Evolutionary conservation across 2,888 invertebrate species (phyloP).

Genomic region (Caenorhabditis virilis): DNA sequence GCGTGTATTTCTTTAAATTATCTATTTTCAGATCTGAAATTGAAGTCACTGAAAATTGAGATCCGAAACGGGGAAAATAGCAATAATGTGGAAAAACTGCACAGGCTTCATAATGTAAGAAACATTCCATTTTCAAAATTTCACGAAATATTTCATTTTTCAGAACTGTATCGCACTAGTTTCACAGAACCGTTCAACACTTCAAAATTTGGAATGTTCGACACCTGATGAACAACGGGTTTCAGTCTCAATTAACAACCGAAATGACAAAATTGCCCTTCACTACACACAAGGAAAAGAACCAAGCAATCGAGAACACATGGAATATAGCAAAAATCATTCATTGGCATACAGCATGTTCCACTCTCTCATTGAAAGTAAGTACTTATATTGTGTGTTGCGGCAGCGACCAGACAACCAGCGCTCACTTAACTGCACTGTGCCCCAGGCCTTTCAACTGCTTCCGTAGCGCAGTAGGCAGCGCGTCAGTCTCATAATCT

Average conservation of each 20-base stretch:
- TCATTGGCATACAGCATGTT: constrained; percentile 14
- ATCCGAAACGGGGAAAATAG: constrained; percentile 1
- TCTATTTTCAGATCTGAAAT: not conserved
- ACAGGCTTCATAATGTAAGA: not conserved
- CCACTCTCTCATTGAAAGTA: constrained; percentile 16
- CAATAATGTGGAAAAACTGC: not conserved
- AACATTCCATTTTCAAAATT: not conserved
- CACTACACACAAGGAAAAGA: constrained; percentile 11
- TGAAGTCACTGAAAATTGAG: constrained; percentile 1
- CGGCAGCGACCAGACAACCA: not conserved
- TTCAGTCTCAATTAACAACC: not conserved
- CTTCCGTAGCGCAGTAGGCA: constrained; percentile 56
- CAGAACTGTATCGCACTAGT: constrained; percentile 15
- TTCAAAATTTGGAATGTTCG: constrained; percentile 17
- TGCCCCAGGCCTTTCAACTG: not conserved
- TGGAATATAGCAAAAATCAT: constrained; percentile 7
- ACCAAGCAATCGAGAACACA: not conserved
- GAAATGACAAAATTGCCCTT: not conserved
- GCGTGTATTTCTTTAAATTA: no score
- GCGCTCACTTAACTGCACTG: not conserved
- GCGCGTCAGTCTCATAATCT: constrained; percentile 85
- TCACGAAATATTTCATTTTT: not conserved
- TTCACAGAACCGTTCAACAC: constrained; percentile 8
- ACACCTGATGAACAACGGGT: constrained; percentile 18
- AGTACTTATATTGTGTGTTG: constrained; percentile 5